Evolutionary conservation across 2,888 invertebrate genomes (phyloP).

Genomic region (Hyposoter didymator): DNA sequence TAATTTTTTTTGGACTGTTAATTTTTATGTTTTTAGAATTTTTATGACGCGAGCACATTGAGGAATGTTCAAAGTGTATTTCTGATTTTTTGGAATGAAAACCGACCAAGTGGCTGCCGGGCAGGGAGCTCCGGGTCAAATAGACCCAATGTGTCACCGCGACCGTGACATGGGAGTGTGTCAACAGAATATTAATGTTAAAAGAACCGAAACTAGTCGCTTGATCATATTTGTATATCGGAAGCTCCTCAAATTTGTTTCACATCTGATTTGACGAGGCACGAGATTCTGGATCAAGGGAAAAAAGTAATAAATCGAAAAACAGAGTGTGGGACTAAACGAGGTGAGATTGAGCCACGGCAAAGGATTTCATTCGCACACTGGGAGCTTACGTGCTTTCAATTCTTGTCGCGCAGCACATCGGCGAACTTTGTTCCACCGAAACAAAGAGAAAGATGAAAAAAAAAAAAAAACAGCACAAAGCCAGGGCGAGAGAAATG

Average conservation of each 20-base stretch:
- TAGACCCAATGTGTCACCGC: too few species aligned
- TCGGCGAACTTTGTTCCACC: conserved; percentile 54
- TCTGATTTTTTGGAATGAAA: too few species aligned
- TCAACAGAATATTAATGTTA: neutral
- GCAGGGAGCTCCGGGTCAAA: too few species aligned
- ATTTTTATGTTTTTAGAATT: too few species aligned
- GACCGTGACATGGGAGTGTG: too few species aligned
- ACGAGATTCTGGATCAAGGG: neutral
- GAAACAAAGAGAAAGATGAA: conserved; percentile 53
- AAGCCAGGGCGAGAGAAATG: neutral
- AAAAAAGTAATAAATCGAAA: neutral
- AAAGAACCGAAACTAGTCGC: neutral
- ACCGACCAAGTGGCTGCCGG: too few species aligned
- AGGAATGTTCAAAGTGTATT: too few species aligned
- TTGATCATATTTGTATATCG: neutral
- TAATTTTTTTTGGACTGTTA: too few species aligned
- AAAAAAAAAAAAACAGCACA: neutral
- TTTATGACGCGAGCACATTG: too few species aligned
- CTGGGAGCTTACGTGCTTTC: conserved; percentile 58
- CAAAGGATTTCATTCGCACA: conserved; percentile 37
- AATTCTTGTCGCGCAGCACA: conserved; percentile 35
- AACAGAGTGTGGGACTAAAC: neutral
- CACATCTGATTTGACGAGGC: neutral
- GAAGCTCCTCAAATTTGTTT: too few species aligned
- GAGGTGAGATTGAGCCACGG: conserved; percentile 27